Conservation (phyloP, 2,888 invertebrate genomes). For the Synanthedon myopaeformis region DNA sequence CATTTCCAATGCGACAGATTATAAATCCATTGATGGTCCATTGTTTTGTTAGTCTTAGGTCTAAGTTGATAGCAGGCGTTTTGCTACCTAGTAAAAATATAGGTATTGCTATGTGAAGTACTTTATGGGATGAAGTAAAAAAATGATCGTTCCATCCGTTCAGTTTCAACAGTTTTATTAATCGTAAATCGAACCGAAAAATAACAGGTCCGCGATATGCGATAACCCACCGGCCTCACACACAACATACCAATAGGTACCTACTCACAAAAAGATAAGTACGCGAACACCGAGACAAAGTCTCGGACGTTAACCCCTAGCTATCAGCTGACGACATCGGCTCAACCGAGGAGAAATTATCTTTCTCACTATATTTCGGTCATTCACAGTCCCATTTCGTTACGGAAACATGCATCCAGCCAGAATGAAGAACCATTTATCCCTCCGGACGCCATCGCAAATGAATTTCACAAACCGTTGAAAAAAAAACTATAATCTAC, state of each 20-base stretch:
- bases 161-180: background rate
- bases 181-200: slow-evolving; percentile 24
- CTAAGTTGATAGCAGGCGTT: too few species aligned
- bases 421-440: background rate
- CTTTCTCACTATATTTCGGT: slow-evolving; percentile 57
- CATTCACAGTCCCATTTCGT: slow-evolving; percentile 29
- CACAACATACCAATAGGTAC: background rate
- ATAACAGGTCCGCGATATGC: slow-evolving; percentile 14
- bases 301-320: slow-evolving; percentile 51
- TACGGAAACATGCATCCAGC: background rate
- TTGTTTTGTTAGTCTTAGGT: too few species aligned
- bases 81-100: too few species aligned
- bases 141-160: background rate
- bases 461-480: too few species aligned
- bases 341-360: slow-evolving; percentile 51
- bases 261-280: slow-evolving; percentile 38
- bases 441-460: slow-evolving; percentile 3
- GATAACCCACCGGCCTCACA: slow-evolving; percentile 56
- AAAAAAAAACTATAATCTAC: too few species aligned
- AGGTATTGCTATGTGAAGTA: too few species aligned
- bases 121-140: too few species aligned
- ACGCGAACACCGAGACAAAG: slow-evolving; percentile 56
- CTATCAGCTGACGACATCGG: slow-evolving; percentile 68
- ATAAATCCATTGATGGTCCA: too few species aligned
- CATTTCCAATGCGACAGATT: too few species aligned